These are phyloP conservation scores for Gasterosteus nipponicus DNA, from an alignment of 2,113 vertebrate species.

Conservation along the genomic window DNA sequence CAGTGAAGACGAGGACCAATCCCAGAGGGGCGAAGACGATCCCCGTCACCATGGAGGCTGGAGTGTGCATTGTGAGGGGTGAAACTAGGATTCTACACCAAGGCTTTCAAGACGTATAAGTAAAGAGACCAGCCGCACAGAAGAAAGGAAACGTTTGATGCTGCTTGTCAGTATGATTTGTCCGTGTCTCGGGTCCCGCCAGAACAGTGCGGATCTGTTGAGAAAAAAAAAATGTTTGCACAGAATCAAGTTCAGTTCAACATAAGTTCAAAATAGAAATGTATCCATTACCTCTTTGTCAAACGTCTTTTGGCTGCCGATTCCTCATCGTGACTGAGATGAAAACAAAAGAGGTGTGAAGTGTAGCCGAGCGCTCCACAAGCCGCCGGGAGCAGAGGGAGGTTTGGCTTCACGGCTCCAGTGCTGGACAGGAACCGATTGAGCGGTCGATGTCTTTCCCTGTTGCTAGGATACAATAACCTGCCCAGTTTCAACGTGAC, in stretches of 20 bases:
- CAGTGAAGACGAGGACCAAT: constrained; percentile 82
- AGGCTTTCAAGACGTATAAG: neutral
- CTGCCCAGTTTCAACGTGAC: constrained; percentile 53
- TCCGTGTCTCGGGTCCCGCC: neutral
- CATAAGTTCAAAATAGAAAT: neutral
- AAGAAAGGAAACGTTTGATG: neutral
- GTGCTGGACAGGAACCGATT: constrained; percentile 32
- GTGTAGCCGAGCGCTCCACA: neutral
- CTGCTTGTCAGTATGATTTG: neutral
- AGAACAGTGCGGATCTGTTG: neutral
- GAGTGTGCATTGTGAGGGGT: constrained; percentile 76
- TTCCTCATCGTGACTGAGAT: constrained; percentile 29
- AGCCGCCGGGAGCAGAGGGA: constrained; percentile 23
- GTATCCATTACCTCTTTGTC: constrained; percentile 23
- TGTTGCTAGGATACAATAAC: constrained; percentile 83
- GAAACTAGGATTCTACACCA: neutral
- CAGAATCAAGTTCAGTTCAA: neutral
- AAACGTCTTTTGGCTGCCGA: constrained; percentile 2
- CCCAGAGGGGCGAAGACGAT: constrained; percentile 84
- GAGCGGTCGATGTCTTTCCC: constrained; percentile 57
- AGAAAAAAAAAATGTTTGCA: constrained; percentile 1
- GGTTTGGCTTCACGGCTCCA: constrained; percentile 36
- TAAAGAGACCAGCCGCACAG: neutral
- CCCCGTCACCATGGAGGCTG: constrained; percentile 82
- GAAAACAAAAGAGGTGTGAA: constrained; percentile 16